phyloP scores from a whole-genome alignment of 2,113 vertebrate species.

The Podiceps cristatus region DNA sequence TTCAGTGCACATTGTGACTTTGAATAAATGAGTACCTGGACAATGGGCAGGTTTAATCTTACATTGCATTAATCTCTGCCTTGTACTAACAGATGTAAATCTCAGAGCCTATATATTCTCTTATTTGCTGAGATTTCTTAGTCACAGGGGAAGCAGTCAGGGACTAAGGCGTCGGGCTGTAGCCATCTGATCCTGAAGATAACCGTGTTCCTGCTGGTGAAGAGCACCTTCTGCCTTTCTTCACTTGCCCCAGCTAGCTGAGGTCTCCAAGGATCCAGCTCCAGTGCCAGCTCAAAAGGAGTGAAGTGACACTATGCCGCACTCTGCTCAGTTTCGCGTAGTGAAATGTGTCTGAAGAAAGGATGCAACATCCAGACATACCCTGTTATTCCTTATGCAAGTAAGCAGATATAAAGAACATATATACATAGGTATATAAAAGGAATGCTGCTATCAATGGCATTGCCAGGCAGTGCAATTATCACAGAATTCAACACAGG shows the following conservation, averaged over 20 bases:
- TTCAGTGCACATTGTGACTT: neutral
- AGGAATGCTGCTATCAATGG: neutral
- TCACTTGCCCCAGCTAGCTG: neutral
- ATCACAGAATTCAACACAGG: neutral
- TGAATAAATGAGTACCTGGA: neutral
- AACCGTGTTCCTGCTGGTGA: neutral
- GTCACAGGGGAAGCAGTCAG: neutral
- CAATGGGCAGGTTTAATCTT: neutral
- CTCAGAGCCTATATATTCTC: neutral
- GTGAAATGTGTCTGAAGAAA: neutral
- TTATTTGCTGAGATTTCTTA: neutral
- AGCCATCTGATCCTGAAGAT: neutral
- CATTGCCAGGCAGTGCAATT: neutral
- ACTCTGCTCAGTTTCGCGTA: fast-evolving
- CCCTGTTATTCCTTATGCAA: neutral
- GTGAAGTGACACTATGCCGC: fast-evolving
- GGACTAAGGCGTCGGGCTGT: neutral
- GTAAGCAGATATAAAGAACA: fast-evolving
- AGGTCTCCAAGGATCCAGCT: no score
- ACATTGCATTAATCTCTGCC: neutral
- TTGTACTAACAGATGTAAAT: neutral
- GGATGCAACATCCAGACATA: neutral
- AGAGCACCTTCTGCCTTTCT: neutral
- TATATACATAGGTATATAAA: fast-evolving
- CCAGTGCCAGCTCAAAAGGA: neutral